phyloP scores from a whole-genome alignment of 2,797 vertebrate species.

The Pristis pectinata region DNA sequence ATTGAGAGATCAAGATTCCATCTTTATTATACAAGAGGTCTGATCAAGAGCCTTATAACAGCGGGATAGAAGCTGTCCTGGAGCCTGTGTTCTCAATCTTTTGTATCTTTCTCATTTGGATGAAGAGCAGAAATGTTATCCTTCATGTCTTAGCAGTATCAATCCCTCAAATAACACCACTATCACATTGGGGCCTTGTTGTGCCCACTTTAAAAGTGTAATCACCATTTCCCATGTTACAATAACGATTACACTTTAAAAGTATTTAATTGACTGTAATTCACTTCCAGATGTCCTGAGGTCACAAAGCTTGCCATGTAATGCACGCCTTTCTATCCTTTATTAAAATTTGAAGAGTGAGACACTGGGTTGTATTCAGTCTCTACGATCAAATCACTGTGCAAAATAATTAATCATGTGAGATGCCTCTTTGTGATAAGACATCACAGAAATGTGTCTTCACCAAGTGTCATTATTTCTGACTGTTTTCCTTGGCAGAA shows the following conservation, averaged over 20 bases:
- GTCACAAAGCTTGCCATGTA: not conserved
- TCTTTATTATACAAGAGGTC: too few species aligned
- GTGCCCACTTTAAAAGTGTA: too few species aligned
- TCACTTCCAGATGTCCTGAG: not conserved
- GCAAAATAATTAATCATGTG: not conserved
- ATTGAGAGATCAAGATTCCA: too few species aligned
- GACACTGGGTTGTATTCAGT: not conserved
- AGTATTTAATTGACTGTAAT: not conserved
- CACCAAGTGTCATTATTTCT: not conserved
- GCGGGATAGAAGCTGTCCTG: too few species aligned
- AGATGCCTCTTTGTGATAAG: not conserved
- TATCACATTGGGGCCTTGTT: not conserved
- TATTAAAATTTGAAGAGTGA: not conserved
- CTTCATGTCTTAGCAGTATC: not conserved
- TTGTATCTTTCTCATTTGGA: not conserved
- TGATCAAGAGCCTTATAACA: too few species aligned
- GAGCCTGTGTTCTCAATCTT: too few species aligned
- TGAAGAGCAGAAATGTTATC: not conserved
- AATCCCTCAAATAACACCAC: not conserved
- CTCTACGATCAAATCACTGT: not conserved
- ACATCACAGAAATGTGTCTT: not conserved
- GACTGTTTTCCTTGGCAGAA: not conserved
- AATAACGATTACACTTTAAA: not conserved
- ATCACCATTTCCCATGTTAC: not conserved
- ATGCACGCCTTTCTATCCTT: not conserved